Evolutionary conservation across 2,797 vertebrate species (phyloP).

Genomic region (Tauraco hartlaubi): DNA sequence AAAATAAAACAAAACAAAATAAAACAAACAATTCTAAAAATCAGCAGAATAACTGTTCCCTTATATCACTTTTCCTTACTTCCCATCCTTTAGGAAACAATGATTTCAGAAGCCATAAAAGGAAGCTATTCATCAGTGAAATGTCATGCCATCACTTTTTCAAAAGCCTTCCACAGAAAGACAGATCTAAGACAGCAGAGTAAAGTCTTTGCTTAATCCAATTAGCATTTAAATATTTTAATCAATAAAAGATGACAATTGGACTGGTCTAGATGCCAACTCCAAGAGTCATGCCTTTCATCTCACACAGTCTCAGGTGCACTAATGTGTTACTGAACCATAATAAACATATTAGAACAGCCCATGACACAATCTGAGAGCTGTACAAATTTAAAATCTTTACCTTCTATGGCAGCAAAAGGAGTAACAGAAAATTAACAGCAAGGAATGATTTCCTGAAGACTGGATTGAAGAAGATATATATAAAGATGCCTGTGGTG

Average conservation of each 20-base stretch:
- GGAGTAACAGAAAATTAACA: background rate
- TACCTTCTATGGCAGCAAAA: background rate
- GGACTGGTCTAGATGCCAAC: background rate
- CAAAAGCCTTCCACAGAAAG: background rate
- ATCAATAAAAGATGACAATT: background rate
- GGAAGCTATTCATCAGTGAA: background rate
- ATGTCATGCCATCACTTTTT: background rate
- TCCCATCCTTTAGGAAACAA: background rate
- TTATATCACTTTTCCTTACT: background rate
- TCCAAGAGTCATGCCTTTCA: background rate
- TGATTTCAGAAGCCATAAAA: background rate
- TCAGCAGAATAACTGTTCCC: background rate
- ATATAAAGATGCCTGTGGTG: background rate
- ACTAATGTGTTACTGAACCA: background rate
- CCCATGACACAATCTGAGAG: background rate
- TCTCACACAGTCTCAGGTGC: background rate
- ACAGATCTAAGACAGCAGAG: background rate
- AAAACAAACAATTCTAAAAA: background rate
- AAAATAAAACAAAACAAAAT: background rate
- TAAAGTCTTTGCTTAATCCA: background rate
- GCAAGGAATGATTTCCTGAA: background rate
- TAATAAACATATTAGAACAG: background rate
- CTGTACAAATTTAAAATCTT: background rate
- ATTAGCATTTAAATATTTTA: background rate
- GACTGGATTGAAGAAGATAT: background rate